These are phyloP conservation scores for Megathymus violae DNA, from an alignment of 1,140 invertebrate species.

Conservation along the genomic window DNA sequence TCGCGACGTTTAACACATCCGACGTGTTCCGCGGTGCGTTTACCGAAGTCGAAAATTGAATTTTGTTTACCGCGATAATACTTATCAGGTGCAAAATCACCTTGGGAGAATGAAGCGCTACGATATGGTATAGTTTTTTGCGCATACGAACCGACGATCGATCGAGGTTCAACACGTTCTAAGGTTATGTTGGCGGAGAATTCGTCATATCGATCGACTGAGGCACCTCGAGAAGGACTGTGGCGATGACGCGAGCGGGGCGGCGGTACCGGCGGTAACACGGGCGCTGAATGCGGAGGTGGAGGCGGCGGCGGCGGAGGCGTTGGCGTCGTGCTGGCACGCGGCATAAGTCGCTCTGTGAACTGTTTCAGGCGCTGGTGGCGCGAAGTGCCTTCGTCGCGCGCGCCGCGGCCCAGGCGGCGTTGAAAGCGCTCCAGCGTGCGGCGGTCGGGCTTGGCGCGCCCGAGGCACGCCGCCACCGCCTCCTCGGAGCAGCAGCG, in stretches of 20 bases:
- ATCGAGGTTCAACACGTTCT: slow-evolving; percentile 84
- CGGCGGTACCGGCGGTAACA: slow-evolving; percentile 70
- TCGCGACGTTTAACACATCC: slow-evolving; percentile 41
- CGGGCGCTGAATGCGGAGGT: slow-evolving; percentile 64
- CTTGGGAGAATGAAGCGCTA: slow-evolving; percentile 93
- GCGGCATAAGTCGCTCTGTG: no score
- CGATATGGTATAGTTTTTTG: slow-evolving; percentile 87
- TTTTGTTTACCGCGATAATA: slow-evolving; percentile 74
- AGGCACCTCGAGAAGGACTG: slow-evolving; percentile 64
- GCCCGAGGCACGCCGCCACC: no score
- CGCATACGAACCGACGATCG: slow-evolving; percentile 84
- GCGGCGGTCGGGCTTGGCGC: no score
- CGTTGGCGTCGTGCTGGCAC: no score
- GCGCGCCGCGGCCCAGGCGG: no score
- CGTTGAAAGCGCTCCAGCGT: no score
- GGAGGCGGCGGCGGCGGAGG: no score
- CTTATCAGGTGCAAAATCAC: slow-evolving; percentile 86
- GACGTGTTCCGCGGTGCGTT: slow-evolving; percentile 58
- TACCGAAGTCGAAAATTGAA: slow-evolving; percentile 75
- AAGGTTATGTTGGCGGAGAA: slow-evolving; percentile 77
- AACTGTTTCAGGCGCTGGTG: no score
- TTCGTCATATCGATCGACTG: slow-evolving; percentile 70
- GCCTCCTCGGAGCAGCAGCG: no score
- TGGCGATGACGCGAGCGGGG: slow-evolving; percentile 65
- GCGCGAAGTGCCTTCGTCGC: no score